Percentiles rank a stretch among this genome's conserved stretches.
Conservation (phyloP, 2,797 vertebrate genomes). For the Falco peregrinus region DNA sequence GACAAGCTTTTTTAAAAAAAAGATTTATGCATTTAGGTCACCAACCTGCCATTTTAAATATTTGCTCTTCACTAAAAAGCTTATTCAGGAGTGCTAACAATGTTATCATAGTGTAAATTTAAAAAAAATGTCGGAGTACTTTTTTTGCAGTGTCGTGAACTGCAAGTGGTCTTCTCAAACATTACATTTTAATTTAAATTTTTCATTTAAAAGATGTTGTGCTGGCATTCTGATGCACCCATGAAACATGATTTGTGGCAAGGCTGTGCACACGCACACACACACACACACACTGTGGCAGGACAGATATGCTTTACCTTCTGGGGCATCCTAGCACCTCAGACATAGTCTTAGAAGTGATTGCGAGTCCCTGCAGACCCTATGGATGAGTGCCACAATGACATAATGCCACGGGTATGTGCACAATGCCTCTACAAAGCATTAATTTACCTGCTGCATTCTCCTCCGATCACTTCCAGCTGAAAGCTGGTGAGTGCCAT, state of each 20-base stretch:
- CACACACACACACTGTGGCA: not conserved
- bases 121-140: not conserved
- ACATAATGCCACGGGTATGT: not conserved
- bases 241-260: not conserved
- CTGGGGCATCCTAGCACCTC: not conserved
- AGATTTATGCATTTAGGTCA: not conserved
- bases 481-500: constrained; percentile 60
- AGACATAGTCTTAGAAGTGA: not conserved
- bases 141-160: not conserved
- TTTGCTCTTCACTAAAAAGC: not conserved
- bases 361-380: not conserved
- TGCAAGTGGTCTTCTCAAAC: not conserved
- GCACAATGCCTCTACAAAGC: not conserved
- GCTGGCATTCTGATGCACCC: not conserved
- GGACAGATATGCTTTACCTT: not conserved
- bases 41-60: not conserved
- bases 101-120: not conserved
- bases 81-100: not conserved
- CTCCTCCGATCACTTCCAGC: constrained; percentile 14
- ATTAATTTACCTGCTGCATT: constrained; percentile 43
- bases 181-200: not conserved
- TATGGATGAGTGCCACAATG: not conserved
- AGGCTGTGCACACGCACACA: fast-evolving
- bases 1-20: not conserved
- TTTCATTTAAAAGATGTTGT: not conserved